Conservation (phyloP, 2,888 invertebrate species). For the Peribatodes rhomboidaria region DNA sequence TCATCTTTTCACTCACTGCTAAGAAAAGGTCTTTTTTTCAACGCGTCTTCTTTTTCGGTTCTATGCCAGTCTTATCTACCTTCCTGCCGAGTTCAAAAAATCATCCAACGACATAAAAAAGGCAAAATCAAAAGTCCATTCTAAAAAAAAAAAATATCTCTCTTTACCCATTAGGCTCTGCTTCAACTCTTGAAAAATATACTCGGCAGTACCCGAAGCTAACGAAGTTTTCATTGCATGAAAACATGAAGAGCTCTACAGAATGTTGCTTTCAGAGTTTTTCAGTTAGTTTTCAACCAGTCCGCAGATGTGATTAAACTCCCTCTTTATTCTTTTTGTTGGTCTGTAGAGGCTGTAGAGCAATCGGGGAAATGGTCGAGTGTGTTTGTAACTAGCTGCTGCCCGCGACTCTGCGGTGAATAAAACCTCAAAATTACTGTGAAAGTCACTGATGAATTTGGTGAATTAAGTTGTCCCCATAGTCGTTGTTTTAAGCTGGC, state of each 20-base stretch:
- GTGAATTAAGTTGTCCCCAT: too few species aligned
- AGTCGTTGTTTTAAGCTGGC: neutral
- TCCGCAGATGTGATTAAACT: conserved; percentile 34
- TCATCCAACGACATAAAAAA: too few species aligned
- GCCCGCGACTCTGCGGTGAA: conserved; percentile 1
- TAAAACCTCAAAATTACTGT: neutral
- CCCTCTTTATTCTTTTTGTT: conserved; percentile 23
- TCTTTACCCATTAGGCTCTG: neutral
- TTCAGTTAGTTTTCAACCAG: conserved; percentile 24
- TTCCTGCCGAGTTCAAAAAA: too few species aligned
- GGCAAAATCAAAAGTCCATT: too few species aligned
- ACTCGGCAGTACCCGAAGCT: conserved; percentile 20
- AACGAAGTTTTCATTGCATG: conserved; percentile 41
- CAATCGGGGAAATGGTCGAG: conserved; percentile 18
- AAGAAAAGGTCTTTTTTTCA: too few species aligned
- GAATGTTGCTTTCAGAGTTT: conserved; percentile 30
- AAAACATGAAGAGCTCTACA: conserved; percentile 38
- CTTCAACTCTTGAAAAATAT: conserved; percentile 2
- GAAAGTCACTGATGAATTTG: neutral
- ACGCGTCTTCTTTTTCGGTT: too few species aligned
- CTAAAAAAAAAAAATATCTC: neutral
- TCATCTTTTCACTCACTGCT: too few species aligned
- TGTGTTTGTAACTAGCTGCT: conserved; percentile 3
- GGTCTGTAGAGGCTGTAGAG: conserved; percentile 8
- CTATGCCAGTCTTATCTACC: too few species aligned